phyloP scores from a whole-genome alignment of 2,888 invertebrate species.

The Eupithecia vulgata region DNA sequence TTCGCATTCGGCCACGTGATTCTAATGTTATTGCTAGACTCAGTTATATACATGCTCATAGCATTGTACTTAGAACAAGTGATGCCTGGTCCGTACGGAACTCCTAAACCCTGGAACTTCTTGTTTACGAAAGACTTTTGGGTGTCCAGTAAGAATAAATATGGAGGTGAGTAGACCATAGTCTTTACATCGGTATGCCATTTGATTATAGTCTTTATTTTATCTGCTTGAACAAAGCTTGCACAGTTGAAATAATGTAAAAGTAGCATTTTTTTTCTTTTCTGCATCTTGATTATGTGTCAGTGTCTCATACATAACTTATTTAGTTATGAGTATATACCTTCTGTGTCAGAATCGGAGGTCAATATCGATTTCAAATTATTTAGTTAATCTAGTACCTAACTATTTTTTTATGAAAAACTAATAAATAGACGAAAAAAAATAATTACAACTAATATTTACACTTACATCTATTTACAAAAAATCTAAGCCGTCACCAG shows the following conservation, averaged over 20 bases:
- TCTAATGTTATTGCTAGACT: constrained; percentile 88
- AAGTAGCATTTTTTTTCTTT: not conserved
- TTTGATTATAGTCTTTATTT: not conserved
- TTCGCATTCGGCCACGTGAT: constrained; percentile 88
- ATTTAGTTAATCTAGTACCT: no score
- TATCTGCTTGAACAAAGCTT: not conserved
- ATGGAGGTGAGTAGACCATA: constrained; percentile 42
- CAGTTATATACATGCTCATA: constrained; percentile 88
- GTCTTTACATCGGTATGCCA: not conserved
- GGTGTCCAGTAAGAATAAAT: constrained; percentile 60
- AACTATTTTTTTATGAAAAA: no score
- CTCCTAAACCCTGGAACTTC: constrained; percentile 93
- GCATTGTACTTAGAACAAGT: constrained; percentile 95
- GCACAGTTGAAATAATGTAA: not conserved
- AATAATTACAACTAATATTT: no score
- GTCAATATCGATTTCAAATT: not conserved
- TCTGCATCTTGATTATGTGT: not conserved
- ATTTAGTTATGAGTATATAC: not conserved
- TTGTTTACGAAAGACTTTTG: constrained; percentile 85
- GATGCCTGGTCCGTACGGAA: constrained; percentile 93
- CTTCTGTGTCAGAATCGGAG: not conserved
- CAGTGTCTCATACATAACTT: no score
- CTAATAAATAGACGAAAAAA: no score
- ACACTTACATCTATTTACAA: no score
- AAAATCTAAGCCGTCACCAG: no score